Percentiles rank a stretch among this genome's conserved stretches.
Evolutionary conservation across 2,888 invertebrate genomes (phyloP).

Genomic region (Mayetiola destructor): DNA sequence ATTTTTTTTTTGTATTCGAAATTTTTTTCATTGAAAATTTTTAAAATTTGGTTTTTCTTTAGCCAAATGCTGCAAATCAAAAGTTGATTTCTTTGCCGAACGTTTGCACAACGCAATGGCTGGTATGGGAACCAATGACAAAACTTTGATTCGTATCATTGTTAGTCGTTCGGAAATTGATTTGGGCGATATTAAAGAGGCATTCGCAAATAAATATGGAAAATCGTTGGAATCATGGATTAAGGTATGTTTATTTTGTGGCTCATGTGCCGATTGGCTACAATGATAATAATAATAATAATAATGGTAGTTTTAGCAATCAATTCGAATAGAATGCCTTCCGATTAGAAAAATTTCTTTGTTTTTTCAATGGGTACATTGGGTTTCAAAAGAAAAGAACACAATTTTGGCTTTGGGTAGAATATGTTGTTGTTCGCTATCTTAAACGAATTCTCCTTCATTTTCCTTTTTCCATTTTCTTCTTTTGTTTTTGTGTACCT

Average conservation of each 20-base stretch:
- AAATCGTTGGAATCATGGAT: slow-evolving; percentile 76
- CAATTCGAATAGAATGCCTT: not conserved
- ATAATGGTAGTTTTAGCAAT: not conserved
- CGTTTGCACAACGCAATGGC: slow-evolving; percentile 81
- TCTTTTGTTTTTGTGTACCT: not conserved
- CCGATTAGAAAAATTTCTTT: not conserved
- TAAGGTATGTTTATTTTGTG: slow-evolving; percentile 58
- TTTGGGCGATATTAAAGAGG: slow-evolving; percentile 81
- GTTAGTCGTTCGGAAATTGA: slow-evolving; percentile 86
- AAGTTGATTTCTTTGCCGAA: slow-evolving; percentile 83
- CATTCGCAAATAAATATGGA: slow-evolving; percentile 69
- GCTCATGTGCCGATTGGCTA: not conserved
- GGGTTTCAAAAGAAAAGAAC: not conserved
- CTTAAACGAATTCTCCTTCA: too few relatives aligned
- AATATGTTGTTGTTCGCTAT: too few relatives aligned
- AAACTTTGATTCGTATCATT: slow-evolving; percentile 78
- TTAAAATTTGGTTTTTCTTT: slow-evolving; percentile 22
- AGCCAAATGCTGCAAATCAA: slow-evolving; percentile 82
- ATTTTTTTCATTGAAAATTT: slow-evolving; percentile 1
- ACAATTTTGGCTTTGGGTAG: not conserved
- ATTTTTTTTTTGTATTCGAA: not conserved
- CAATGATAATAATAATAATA: not conserved
- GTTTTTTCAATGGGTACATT: not conserved
- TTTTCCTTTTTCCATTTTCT: not conserved
- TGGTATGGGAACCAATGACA: slow-evolving; percentile 76